Evolutionary conservation across 2,113 vertebrate genomes (phyloP).

Genomic region (Oceanites oceanicus): DNA sequence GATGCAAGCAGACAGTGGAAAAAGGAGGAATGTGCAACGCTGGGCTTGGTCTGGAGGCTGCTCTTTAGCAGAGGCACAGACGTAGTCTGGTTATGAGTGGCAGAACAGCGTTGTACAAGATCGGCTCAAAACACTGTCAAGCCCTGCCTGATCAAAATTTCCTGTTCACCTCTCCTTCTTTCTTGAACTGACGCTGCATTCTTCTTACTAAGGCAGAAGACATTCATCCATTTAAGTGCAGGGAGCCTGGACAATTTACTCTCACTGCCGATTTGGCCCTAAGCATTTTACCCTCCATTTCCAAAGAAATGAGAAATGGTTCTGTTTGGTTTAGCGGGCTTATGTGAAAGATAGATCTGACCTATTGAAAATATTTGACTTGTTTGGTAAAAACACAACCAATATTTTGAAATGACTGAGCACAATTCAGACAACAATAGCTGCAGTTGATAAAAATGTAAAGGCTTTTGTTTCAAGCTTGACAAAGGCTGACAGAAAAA

Average conservation of each 20-base stretch:
- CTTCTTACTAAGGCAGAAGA: background rate
- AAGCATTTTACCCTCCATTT: constrained; percentile 31
- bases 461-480: constrained; percentile 61
- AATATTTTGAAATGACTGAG: constrained; percentile 41
- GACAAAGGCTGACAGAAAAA: constrained; percentile 65
- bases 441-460: constrained; percentile 43
- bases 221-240: constrained; percentile 31
- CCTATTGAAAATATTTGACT: constrained; percentile 51
- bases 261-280: constrained; percentile 4
- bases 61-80: background rate
- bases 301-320: constrained; percentile 45
- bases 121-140: background rate
- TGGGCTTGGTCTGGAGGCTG: background rate
- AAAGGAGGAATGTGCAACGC: background rate
- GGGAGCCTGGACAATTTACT: constrained; percentile 30
- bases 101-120: background rate
- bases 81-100: background rate
- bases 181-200: background rate
- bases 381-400: constrained; percentile 3
- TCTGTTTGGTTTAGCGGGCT: constrained; percentile 21
- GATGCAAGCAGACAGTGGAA: fast-evolving
- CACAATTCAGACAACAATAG: constrained; percentile 42
- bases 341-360: constrained; percentile 54
- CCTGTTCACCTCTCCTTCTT: background rate
- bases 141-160: background rate